Base-by-base conservation (phyloP, 2,888 invertebrate genomes). In the Lepidonotus clava region DNA sequence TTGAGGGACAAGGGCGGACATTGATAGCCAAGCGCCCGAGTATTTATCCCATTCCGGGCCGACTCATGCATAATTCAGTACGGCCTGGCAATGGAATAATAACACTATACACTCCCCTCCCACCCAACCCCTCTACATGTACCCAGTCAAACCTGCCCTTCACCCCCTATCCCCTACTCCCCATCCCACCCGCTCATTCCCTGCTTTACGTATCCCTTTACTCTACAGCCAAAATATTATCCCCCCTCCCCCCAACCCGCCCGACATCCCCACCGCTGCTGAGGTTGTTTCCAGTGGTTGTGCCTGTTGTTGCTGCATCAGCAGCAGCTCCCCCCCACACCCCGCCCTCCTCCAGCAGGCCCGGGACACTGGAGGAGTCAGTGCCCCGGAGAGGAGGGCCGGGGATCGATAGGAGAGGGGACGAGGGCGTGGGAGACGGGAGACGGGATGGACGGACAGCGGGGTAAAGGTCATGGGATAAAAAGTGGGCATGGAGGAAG, bases 61-160 rank as follows among this genome's bases (percentile, higher is more conserved):
- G n/a, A 24, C 28, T 61, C 61, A 61, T 61, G 61, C 61, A 61
- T 61, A 28, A 61, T 61, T 61, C 61, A 61, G 2, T 1, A 24
- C 61, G 28, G 11, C 61, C 24, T n/a, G 61, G 61, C 61, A 61
- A 32, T 61, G 61, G 61, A 61, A 61, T 61, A 61, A 61, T 61
- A 61, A 61, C 28, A 28, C 61, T 61, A 1, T 61, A 8, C 53
- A 8, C 24, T 32, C 61, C 61, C 61, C 1, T 11, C 61, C 61
- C 28, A 61, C 61, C 61, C 61, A 2, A 32, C 14, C 61, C 61
- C 61, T 61, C 61, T 28, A 32, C 61, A 24, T 32, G 11, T 1
- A 4, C 61, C 61, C 14, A 11, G 61, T 24, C n/a, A 2, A 5
- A 4, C 21, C 21, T 53, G n/a, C 53, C 53, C 2, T 18, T 11